Evolutionary conservation across 2,888 invertebrate species (phyloP).

Genomic region (Mesoligia furuncula): DNA sequence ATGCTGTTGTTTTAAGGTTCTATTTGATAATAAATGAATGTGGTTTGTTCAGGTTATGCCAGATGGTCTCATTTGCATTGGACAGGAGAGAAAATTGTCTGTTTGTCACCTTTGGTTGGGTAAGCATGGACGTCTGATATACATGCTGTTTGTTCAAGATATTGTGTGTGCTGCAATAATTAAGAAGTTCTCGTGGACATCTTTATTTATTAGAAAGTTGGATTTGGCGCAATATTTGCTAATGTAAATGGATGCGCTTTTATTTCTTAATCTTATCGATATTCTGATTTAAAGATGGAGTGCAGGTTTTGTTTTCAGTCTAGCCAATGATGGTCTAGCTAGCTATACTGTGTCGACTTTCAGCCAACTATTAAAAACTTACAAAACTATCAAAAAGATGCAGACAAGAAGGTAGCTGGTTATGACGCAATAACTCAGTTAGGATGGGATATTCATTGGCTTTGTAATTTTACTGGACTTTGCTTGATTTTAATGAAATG

Average conservation of each 20-base stretch:
- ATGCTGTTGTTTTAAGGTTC: conserved; percentile 27
- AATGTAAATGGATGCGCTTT: background rate
- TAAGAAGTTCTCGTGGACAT: conserved; percentile 41
- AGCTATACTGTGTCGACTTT: too few relatives aligned
- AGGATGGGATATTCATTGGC: background rate
- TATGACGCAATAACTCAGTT: background rate
- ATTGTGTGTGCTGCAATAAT: conserved; percentile 56
- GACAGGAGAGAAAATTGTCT: conserved; percentile 82
- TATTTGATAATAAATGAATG: conserved; percentile 18
- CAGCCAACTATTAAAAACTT: too few relatives aligned
- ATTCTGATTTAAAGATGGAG: background rate
- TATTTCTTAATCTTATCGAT: background rate
- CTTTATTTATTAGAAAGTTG: conserved; percentile 21
- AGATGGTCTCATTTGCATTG: conserved; percentile 83
- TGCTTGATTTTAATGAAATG: background rate
- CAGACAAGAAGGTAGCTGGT: background rate
- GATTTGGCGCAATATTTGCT: conserved; percentile 8
- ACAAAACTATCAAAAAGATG: background rate
- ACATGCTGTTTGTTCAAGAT: conserved; percentile 54
- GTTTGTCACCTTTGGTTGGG: conserved; percentile 79
- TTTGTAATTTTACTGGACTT: background rate
- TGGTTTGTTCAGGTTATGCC: conserved; percentile 67
- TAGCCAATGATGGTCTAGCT: too few relatives aligned
- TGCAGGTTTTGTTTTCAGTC: background rate
- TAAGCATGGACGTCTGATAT: conserved; percentile 66